A percentile compares a stretch with the other conserved stretches of the same genome.
Conservation (phyloP, 2,113 vertebrate genomes). For the Willisornis vidua region DNA sequence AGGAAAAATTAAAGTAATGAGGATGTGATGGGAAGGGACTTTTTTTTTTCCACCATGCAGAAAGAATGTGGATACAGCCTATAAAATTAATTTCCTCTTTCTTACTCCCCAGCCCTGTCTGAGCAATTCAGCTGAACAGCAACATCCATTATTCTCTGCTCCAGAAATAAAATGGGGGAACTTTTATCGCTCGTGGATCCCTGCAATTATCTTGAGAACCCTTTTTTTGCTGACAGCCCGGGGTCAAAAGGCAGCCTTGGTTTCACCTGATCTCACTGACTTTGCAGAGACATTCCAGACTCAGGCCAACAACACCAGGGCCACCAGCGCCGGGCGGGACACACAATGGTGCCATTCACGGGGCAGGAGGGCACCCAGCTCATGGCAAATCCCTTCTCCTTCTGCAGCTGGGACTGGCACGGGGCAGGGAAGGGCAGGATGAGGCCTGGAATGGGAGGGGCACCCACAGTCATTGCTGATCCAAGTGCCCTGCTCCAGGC, state of each 20-base stretch:
- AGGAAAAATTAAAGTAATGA: background rate
- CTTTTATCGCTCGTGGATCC: background rate
- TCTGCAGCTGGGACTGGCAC: background rate
- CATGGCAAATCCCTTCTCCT: conserved; percentile 2
- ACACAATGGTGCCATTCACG: conserved; percentile 39
- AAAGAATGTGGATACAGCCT: background rate
- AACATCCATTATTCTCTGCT: background rate
- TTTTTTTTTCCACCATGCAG: conserved; percentile 12
- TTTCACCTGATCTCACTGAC: conserved; percentile 28
- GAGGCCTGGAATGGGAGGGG: too few relatives aligned
- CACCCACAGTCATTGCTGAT: too few relatives aligned
- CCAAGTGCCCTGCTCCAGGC: too few relatives aligned
- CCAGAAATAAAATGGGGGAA: conserved; percentile 16
- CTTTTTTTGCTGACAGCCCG: conserved; percentile 2
- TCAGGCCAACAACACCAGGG: background rate
- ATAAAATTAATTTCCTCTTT: conserved; percentile 60
- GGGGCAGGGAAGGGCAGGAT: background rate
- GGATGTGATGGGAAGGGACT: conserved; percentile 17
- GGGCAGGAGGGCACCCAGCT: background rate
- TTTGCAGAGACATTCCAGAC: conserved; percentile 9
- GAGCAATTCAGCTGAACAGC: background rate
- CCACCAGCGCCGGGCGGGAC: background rate
- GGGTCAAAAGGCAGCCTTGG: conserved; percentile 23
- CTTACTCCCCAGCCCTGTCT: background rate
- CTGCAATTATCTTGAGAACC: conserved; percentile 33